A percentile compares a stretch with the other conserved stretches of the same genome.
phyloP scores from a whole-genome alignment of 2,888 invertebrate genomes.

The Candidula unifasciata region DNA sequence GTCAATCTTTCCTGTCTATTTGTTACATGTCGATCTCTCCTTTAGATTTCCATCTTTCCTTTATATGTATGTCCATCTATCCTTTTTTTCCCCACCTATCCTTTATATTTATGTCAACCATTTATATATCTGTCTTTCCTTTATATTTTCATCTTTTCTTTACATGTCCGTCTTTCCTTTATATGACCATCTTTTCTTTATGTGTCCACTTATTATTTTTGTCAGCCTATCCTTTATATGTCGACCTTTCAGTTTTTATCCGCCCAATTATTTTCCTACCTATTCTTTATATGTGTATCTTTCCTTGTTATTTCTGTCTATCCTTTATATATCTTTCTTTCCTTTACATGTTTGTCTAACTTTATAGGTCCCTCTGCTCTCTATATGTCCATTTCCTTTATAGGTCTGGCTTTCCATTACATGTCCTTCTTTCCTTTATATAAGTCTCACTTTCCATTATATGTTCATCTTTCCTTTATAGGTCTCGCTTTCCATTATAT shows the following conservation, averaged over 20 bases:
- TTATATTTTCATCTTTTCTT: neutral
- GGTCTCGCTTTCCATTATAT: neutral
- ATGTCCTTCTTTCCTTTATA: too few relatives aligned
- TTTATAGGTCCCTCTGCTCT: neutral
- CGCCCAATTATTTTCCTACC: neutral
- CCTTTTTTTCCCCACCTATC: neutral
- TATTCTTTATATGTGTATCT: neutral
- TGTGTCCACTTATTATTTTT: neutral
- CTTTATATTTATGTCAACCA: neutral
- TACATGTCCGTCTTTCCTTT: neutral
- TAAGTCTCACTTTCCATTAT: too few relatives aligned
- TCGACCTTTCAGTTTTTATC: neutral
- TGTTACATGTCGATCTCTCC: neutral
- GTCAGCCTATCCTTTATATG: neutral
- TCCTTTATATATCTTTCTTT: neutral
- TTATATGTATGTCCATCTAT: neutral
- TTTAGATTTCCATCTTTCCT: neutral
- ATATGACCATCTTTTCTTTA: neutral
- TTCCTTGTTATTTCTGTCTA: neutral
- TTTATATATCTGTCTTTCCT: neutral
- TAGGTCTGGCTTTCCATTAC: too few relatives aligned
- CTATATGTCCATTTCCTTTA: too few relatives aligned
- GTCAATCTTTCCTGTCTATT: neutral
- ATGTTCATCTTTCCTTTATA: neutral
- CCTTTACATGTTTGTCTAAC: neutral